A percentile compares a stretch with the other conserved stretches of the same genome.
Conservation (phyloP, 1,140 invertebrate genomes). For the Gryon sp. region DNA sequence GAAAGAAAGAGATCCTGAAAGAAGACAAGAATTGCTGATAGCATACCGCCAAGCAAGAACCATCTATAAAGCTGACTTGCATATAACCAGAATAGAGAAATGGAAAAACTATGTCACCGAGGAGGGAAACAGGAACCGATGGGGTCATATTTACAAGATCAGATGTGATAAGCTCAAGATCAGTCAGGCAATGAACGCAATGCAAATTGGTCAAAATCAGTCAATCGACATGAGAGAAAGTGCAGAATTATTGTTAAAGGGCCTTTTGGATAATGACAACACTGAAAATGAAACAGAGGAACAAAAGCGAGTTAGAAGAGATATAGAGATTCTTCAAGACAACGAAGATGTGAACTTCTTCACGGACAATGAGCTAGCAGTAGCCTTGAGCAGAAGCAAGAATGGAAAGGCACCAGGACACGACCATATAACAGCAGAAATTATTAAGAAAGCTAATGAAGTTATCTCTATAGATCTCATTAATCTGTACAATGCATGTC, state of each 20-base stretch:
- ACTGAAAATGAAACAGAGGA: neutral
- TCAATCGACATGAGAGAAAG: neutral
- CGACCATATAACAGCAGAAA: slow-evolving; percentile 59
- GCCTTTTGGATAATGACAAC: neutral
- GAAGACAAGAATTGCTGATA: neutral
- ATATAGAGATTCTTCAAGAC: neutral
- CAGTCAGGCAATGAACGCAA: neutral
- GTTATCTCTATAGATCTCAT: slow-evolving; percentile 26
- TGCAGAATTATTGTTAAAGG: neutral
- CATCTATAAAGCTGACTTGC: neutral
- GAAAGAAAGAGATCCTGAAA: neutral
- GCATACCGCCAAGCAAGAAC: neutral
- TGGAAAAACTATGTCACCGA: slow-evolving; percentile 47
- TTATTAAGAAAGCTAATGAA: slow-evolving; percentile 49
- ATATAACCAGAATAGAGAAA: neutral
- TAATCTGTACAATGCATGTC: slow-evolving; percentile 53
- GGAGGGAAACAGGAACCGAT: slow-evolving; percentile 39
- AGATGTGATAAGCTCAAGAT: slow-evolving; percentile 1
- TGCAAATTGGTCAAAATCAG: neutral
- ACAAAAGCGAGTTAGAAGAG: neutral
- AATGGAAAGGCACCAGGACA: slow-evolving; percentile 65
- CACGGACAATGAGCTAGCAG: neutral
- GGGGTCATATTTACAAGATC: slow-evolving; percentile 35
- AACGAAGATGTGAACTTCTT: neutral
- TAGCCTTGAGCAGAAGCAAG: neutral